These are phyloP conservation scores for Zosterops borbonicus DNA, from an alignment of 2,113 vertebrate genomes.

Conservation along the genomic window DNA sequence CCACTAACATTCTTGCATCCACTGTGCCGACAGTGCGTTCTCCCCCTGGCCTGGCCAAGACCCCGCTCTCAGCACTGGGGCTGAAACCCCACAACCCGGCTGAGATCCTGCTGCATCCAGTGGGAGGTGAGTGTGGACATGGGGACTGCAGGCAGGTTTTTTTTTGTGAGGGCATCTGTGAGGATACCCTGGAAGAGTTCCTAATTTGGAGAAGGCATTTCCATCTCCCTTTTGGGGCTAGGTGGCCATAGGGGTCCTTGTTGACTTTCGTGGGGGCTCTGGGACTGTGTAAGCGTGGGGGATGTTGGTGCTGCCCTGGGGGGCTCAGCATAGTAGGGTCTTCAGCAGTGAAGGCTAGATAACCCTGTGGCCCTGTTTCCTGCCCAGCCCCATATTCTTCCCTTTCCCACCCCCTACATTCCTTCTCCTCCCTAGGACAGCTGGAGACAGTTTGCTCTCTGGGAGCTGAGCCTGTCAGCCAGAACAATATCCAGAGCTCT, in stretches of 20 bases:
- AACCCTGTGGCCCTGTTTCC: not conserved
- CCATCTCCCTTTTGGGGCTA: not conserved
- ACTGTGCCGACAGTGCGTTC: constrained; percentile 81
- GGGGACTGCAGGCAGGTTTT: not conserved
- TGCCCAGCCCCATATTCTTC: not conserved
- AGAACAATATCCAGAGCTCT: constrained; percentile 8
- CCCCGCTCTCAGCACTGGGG: constrained; percentile 92
- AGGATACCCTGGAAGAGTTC: not conserved
- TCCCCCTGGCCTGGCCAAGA: constrained; percentile 94
- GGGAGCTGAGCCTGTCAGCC: not conserved
- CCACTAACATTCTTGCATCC: not conserved
- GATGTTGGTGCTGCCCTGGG: not conserved
- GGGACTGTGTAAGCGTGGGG: not conserved
- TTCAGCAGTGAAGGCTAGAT: not conserved
- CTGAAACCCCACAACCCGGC: constrained; percentile 96
- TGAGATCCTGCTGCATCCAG: constrained; percentile 88
- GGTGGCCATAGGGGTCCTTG: not conserved
- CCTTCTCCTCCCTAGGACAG: not conserved
- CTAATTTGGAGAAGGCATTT: not conserved
- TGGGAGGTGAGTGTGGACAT: constrained; percentile 81
- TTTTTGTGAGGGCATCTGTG: fast-evolving
- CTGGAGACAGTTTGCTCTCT: not conserved
- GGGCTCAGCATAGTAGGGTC: not conserved
- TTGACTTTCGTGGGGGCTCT: not conserved
- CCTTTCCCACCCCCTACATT: not conserved